Evolutionary conservation across 92 coral and sea anemone genomes (phyloP).

Genomic region (Montipora capitata): DNA sequence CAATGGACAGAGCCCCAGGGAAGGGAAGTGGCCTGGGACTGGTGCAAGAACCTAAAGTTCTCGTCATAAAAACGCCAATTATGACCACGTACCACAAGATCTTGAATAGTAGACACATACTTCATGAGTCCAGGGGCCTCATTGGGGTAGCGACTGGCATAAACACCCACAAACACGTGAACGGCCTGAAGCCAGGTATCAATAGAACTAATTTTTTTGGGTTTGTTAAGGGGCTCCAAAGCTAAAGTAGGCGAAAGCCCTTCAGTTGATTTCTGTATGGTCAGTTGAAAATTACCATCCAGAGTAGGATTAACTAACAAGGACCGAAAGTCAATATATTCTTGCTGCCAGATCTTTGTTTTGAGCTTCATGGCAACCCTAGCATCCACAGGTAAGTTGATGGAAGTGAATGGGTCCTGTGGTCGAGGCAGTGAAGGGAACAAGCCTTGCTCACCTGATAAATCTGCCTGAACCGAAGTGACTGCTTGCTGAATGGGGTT

Average conservation of each 20-base stretch:
- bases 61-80: not conserved
- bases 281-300: not conserved
- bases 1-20: not conserved
- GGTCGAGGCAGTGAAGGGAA: too few relatives aligned
- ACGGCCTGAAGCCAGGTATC: slow-evolving; percentile 49
- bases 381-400: too few relatives aligned
- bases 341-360: not conserved
- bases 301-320: not conserved
- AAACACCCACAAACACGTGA: slow-evolving; percentile 47
- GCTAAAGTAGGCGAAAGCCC: not conserved
- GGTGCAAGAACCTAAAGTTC: not conserved
- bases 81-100: slow-evolving; percentile 13
- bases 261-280: not conserved
- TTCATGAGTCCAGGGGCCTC: slow-evolving; percentile 31
- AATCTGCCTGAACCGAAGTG: too few relatives aligned
- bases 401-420: too few relatives aligned
- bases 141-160: slow-evolving; percentile 17
- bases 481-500: too few relatives aligned
- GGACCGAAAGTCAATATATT: not conserved
- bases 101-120: slow-evolving; percentile 1
- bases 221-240: slow-evolving; percentile 22
- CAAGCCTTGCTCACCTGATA: too few relatives aligned
- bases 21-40: not conserved
- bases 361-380: too few relatives aligned
- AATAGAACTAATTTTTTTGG: slow-evolving; percentile 18